Evolutionary conservation across 2,888 invertebrate genomes (phyloP).

Genomic region (Calameuta pallipes): DNA sequence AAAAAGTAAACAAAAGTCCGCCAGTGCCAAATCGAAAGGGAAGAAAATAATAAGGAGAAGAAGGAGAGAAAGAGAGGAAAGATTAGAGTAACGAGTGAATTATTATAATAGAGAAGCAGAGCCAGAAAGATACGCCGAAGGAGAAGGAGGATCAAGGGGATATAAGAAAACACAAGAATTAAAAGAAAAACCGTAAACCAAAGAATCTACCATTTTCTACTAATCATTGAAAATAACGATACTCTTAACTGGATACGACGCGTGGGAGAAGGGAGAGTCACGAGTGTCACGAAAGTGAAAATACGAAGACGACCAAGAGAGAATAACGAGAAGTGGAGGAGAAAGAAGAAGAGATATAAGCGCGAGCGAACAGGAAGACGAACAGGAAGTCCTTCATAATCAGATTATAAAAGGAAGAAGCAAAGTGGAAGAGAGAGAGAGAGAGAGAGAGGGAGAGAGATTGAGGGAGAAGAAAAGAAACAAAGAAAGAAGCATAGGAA

Average conservation of each 20-base stretch:
- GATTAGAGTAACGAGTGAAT: conserved; percentile 25
- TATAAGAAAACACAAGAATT: conserved; percentile 18
- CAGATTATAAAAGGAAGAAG: background rate
- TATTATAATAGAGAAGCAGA: conserved; percentile 1
- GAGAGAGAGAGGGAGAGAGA: conserved; percentile 8
- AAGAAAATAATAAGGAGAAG: conserved; percentile 38
- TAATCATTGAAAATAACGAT: conserved; percentile 55
- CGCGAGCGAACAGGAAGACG: background rate
- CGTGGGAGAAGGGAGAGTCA: background rate
- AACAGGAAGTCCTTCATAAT: background rate
- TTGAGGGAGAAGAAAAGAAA: conserved; percentile 8
- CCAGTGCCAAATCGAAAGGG: conserved; percentile 64
- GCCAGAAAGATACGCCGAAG: background rate
- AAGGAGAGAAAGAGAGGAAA: conserved; percentile 27
- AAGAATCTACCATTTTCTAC: conserved; percentile 66
- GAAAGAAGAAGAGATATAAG: background rate
- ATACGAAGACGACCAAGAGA: background rate
- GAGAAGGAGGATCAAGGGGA: conserved; percentile 15
- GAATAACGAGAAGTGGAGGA: background rate
- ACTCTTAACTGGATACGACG: conserved; percentile 28
- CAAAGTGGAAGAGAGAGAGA: conserved; percentile 5
- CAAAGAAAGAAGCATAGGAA: conserved; percentile 23
- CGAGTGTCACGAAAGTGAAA: background rate
- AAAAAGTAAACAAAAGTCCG: conserved; percentile 50
- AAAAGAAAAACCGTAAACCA: conserved; percentile 59